A percentile compares a stretch with the other conserved stretches of the same genome.
Evolutionary conservation across 2,797 vertebrate genomes (phyloP).

Genomic region (Epinephelus malabaricus): DNA sequence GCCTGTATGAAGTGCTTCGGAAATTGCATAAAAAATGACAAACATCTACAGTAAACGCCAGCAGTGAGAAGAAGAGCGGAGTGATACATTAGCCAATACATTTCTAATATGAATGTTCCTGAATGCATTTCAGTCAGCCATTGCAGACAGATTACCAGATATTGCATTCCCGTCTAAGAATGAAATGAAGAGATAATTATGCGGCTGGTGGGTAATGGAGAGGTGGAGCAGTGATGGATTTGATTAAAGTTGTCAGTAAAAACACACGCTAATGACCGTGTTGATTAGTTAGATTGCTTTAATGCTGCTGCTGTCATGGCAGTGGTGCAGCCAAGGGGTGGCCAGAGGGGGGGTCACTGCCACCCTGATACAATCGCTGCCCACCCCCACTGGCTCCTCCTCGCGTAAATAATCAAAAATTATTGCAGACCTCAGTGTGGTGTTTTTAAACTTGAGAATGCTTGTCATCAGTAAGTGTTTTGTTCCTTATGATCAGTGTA

Average conservation of each 20-base stretch:
- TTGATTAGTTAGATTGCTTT: slow-evolving; percentile 85
- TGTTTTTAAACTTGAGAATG: too few relatives aligned
- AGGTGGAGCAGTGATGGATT: slow-evolving; percentile 78
- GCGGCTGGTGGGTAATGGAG: slow-evolving; percentile 72
- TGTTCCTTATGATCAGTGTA: too few relatives aligned
- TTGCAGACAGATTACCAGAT: slow-evolving; percentile 80
- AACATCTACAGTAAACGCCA: slow-evolving; percentile 47
- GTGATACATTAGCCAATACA: slow-evolving; percentile 67
- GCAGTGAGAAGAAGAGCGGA: slow-evolving; percentile 59
- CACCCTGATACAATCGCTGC: too few relatives aligned
- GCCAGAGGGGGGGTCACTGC: too few relatives aligned
- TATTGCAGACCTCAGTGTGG: too few relatives aligned
- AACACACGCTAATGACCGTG: slow-evolving; percentile 84
- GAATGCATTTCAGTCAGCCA: slow-evolving; percentile 74
- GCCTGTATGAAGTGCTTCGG: slow-evolving; percentile 38
- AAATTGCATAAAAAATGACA: slow-evolving; percentile 74
- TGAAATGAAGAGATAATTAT: slow-evolving; percentile 86
- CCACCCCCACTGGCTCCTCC: too few relatives aligned
- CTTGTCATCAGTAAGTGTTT: too few relatives aligned
- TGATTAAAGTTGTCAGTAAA: slow-evolving; percentile 83
- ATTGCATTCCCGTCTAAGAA: slow-evolving; percentile 79
- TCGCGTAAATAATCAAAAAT: too few relatives aligned
- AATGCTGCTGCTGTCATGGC: slow-evolving; percentile 69
- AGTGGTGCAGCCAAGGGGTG: too few relatives aligned
- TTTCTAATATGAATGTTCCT: slow-evolving; percentile 70